Conservation (phyloP, 1,140 invertebrate genomes). For the Drosophila kepulauana region DNA sequence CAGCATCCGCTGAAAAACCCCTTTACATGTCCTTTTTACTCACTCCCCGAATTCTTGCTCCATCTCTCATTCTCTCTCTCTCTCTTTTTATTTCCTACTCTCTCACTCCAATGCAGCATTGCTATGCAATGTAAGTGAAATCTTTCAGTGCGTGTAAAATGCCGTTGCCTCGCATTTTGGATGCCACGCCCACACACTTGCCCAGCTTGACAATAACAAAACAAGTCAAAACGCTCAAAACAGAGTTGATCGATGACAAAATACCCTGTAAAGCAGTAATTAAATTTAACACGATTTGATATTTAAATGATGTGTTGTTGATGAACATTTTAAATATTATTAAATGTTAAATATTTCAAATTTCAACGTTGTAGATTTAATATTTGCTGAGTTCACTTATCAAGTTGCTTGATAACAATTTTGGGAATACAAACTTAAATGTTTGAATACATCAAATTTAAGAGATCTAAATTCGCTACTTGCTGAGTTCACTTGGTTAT, state of each 20-base stretch:
- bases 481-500: no score
- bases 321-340: no score
- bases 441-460: no score
- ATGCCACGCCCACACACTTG: conserved; percentile 55
- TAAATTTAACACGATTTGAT: not conserved
- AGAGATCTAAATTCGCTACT: no score
- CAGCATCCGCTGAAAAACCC: not conserved
- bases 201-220: conserved; percentile 29
- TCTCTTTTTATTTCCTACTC: not conserved
- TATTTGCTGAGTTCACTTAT: not conserved
- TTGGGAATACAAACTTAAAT: no score
- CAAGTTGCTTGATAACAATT: no score
- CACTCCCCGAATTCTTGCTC: not conserved
- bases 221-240: conserved; percentile 5
- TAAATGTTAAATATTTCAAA: no score
- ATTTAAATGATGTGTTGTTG: no score
- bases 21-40: not conserved
- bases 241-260: not conserved
- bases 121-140: conserved; percentile 59
- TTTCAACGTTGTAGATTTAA: no score
- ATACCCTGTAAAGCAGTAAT: conserved; percentile 7
- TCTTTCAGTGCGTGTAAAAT: conserved; percentile 75
- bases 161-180: conserved; percentile 53
- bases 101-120: conserved; percentile 1
- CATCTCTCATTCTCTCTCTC: not conserved